Evolutionary conservation across 1,140 invertebrate genomes (phyloP).

Genomic region (Campoletis sonorensis): DNA sequence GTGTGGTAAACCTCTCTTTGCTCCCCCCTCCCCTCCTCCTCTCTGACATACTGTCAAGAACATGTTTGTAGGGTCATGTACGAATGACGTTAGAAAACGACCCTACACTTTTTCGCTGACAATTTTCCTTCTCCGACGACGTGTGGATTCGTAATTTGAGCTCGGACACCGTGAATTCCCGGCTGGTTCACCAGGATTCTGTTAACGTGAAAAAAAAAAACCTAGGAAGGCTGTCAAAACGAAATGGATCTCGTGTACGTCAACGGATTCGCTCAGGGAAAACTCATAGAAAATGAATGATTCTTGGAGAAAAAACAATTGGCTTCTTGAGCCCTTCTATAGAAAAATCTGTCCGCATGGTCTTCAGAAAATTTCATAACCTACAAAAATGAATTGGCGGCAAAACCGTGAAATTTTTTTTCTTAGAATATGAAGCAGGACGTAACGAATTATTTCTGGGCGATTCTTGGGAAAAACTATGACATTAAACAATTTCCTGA

Average conservation of each 20-base stretch:
- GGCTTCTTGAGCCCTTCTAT: background rate
- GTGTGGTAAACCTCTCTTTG: background rate
- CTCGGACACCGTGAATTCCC: constrained; percentile 42
- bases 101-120: constrained; percentile 25
- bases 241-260: constrained; percentile 43
- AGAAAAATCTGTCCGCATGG: constrained; percentile 6
- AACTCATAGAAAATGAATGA: constrained; percentile 6
- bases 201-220: constrained; percentile 2
- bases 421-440: no score
- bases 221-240: constrained; percentile 4
- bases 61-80: background rate
- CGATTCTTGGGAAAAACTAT: no score
- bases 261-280: background rate
- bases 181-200: background rate
- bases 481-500: no score
- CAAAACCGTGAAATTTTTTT: no score
- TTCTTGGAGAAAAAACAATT: constrained; percentile 23
- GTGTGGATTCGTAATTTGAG: constrained; percentile 45
- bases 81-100: background rate
- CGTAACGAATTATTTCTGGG: no score
- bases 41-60: background rate
- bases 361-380: background rate
- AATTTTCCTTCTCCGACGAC: constrained; percentile 42
- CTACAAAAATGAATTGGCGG: no score
- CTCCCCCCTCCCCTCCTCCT: background rate